A percentile compares a stretch with the other conserved stretches of the same genome.
Conservation (phyloP, 37 sponge, comb jelly and placozoan species). For the Halichondria panicea region DNA sequence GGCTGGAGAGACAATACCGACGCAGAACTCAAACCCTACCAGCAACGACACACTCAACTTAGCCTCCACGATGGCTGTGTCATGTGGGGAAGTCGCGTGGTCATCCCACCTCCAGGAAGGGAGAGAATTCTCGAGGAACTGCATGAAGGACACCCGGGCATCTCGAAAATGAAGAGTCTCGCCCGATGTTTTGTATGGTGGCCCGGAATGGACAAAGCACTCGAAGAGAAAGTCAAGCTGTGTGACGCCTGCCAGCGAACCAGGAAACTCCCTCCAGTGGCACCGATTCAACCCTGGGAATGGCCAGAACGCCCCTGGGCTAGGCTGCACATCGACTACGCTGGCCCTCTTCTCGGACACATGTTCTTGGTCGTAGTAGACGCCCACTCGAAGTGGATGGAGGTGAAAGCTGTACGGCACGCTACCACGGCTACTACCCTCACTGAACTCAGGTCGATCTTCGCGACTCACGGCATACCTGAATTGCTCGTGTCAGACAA, state of each 20-base stretch:
- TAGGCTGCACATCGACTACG: slow-evolving; percentile 43
- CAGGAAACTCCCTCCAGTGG: slow-evolving; percentile 5
- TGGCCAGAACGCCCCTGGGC: slow-evolving; percentile 58
- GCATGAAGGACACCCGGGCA: no score
- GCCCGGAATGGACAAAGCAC: slow-evolving; percentile 44
- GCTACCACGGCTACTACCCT: slow-evolving; percentile 20
- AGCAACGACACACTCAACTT: no score
- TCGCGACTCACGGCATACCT: slow-evolving; percentile 45
- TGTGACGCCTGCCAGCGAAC: slow-evolving; percentile 25
- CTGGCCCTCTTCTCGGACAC: slow-evolving; percentile 40
- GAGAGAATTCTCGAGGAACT: no score
- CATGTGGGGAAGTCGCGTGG: no score
- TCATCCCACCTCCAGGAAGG: no score
- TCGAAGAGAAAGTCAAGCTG: slow-evolving; percentile 10
- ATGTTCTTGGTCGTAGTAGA: slow-evolving; percentile 51
- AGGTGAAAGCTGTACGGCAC: slow-evolving; percentile 16
- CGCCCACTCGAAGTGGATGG: slow-evolving; percentile 60
- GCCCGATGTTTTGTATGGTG: slow-evolving; percentile 50
- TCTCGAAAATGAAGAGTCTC: slow-evolving; percentile 36
- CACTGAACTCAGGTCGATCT: slow-evolving; percentile 14
- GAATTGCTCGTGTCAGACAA: slow-evolving; percentile 46
- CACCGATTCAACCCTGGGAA: slow-evolving; percentile 48
- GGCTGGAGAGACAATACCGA: no score
- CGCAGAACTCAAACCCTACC: no score
- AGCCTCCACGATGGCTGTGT: no score